A percentile compares a stretch with the other conserved stretches of the same genome.
phyloP scores from a whole-genome alignment of 1,140 invertebrate species.

The Drosophila kohkoa region DNA sequence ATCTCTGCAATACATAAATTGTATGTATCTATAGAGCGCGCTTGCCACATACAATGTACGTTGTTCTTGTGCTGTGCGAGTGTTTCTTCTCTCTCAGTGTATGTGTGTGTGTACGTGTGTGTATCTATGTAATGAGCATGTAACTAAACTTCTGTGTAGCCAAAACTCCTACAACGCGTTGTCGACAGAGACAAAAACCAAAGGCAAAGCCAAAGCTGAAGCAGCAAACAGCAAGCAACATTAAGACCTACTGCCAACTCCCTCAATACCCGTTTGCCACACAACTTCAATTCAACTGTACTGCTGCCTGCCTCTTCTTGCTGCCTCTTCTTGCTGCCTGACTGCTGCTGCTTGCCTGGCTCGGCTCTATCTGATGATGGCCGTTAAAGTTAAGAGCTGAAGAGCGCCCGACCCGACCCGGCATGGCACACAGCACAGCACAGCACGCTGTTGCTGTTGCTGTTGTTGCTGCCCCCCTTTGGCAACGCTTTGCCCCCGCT shows the following conservation, averaged over 20 bases:
- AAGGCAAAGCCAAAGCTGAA: slow-evolving; percentile 35
- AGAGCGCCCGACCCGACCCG: slow-evolving; percentile 75
- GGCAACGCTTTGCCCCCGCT: neutral
- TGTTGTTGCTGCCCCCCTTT: slow-evolving; percentile 1
- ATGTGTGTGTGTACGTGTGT: slow-evolving; percentile 26
- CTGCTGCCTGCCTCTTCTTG: slow-evolving; percentile 24
- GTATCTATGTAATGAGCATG: slow-evolving; percentile 81
- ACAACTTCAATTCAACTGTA: slow-evolving; percentile 80
- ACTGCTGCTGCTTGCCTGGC: slow-evolving; percentile 53
- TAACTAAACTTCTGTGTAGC: slow-evolving; percentile 82
- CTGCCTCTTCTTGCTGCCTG: slow-evolving; percentile 25
- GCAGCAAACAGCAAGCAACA: neutral
- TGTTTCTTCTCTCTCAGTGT: neutral
- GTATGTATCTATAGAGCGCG: slow-evolving; percentile 58
- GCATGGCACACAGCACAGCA: slow-evolving; percentile 55
- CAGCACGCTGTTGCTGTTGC: neutral
- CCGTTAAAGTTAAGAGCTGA: slow-evolving; percentile 78
- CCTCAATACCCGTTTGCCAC: slow-evolving; percentile 77
- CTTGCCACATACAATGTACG: slow-evolving; percentile 66
- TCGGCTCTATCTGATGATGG: slow-evolving; percentile 81
- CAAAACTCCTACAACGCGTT: slow-evolving; percentile 77
- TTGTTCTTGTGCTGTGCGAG: slow-evolving; percentile 11
- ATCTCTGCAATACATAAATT: slow-evolving; percentile 74
- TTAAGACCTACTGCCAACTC: slow-evolving; percentile 59
- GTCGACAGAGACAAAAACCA: slow-evolving; percentile 57